Evolutionary conservation across 2,797 vertebrate genomes (phyloP), one percentile per base, ranked within the genome.

Genomic region (Gallinago solitaria): DNA sequence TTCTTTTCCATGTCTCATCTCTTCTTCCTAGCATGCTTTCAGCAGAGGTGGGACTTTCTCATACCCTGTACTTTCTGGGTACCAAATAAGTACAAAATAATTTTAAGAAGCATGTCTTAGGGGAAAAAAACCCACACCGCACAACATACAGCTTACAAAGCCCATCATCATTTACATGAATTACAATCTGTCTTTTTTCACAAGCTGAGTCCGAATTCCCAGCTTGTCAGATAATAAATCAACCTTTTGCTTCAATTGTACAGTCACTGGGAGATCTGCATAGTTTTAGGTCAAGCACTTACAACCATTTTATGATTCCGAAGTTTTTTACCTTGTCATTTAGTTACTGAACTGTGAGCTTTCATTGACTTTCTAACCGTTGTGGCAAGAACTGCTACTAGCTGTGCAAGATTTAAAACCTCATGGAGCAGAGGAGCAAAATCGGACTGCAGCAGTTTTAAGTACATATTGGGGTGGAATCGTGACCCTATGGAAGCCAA

Each of bases 301-400:
- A 93, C 90, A 94, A 91, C 79, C 79, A 50, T 83, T 94, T 96
- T 96, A 97, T 90, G 87, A 93, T 95, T 95, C 76, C 59, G 82
- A 93, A 95, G 91, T 94, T 97, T 96, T 85, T 91, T 96, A 96
- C 89, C 67, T 95, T 89, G 87, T 86, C 92, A 94, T 96, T 95
- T 97, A 96, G 79, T 71, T 94, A 96, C 87, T 96, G 96, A 96
- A 96, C 96, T 96, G 94, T 96, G 83, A 96, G 91, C 54, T 93
- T 93, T 95, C 96, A 97, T 89, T 95, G 93, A 93, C 94, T 95
- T 96, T 90, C 93, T 82, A 96, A 86, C 91, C 89, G 74, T 37
- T 82, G 87, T 90, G 87, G 76, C 83, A 95, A 90, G 83, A 95
- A 96, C 67, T 85, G 63, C 9, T 5, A 95, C 84, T 69, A 83